Evolutionary conservation across 2,797 vertebrate species (phyloP).

Genomic region (Craterocephalus amniculus): DNA sequence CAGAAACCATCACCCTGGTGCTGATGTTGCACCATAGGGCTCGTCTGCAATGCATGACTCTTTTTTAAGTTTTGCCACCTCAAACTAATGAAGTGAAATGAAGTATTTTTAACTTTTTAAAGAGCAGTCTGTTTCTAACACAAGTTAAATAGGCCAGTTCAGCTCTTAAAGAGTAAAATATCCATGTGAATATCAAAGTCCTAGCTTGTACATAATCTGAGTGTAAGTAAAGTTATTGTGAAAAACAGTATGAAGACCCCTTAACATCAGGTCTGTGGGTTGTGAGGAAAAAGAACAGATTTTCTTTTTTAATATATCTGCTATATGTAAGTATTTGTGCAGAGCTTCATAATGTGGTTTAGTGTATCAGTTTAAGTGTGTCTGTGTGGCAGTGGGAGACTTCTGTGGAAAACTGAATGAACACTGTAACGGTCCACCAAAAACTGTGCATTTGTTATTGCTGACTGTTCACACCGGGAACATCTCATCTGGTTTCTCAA

Average conservation of each 20-base stretch:
- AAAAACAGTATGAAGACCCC: conserved; percentile 36
- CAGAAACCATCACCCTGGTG: conserved; percentile 56
- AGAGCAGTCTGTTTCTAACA: conserved; percentile 23
- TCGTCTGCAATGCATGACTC: conserved; percentile 40
- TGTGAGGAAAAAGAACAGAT: conserved; percentile 65
- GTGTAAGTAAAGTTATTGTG: conserved; percentile 46
- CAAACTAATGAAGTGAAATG: conserved; percentile 59
- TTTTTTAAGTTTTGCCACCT: conserved; percentile 58
- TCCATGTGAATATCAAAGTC: conserved; percentile 33
- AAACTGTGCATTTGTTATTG: too few relatives aligned
- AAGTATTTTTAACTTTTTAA: conserved; percentile 22
- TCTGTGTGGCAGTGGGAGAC: conserved; percentile 31
- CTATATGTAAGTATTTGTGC: conserved; percentile 71
- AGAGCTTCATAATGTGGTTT: conserved; percentile 39
- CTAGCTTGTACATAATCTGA: conserved; percentile 39
- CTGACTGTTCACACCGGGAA: too few relatives aligned
- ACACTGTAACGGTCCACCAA: too few relatives aligned
- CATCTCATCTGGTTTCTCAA: too few relatives aligned
- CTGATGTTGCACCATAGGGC: conserved; percentile 56
- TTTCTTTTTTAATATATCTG: conserved; percentile 60
- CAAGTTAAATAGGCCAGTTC: conserved; percentile 39
- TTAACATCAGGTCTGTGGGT: conserved; percentile 56
- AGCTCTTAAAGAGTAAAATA: conserved; percentile 25
- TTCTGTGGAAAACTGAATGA: conserved; percentile 44
- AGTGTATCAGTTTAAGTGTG: conserved; percentile 34